Conservation (phyloP, 2,888 invertebrate species). For the Congeria kusceri region DNA sequence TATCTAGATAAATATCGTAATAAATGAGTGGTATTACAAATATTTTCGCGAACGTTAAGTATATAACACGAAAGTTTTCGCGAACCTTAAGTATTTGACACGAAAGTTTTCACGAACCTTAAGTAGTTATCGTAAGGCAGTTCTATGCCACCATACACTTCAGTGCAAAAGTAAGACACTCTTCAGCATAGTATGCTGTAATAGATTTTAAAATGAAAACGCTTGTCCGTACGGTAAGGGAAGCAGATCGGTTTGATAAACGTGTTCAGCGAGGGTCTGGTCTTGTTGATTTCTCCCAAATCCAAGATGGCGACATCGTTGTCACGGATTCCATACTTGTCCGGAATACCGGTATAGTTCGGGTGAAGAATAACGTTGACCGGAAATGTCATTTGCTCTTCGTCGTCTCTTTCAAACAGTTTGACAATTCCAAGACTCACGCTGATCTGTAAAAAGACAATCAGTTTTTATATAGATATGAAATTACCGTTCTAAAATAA, state of each 20-base stretch:
- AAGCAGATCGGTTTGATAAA: conserved; percentile 50
- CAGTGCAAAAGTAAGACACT: no score
- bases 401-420: conserved; percentile 9
- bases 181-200: no score
- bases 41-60: no score
- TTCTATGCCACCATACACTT: no score
- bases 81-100: no score
- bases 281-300: conserved; percentile 26
- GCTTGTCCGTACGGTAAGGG: conserved; percentile 1
- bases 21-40: no score
- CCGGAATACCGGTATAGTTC: conserved; percentile 35
- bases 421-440: conserved; percentile 23
- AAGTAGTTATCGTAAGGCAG: no score
- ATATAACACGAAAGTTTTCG: no score
- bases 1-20: no score
- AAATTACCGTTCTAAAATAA: neutral
- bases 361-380: conserved; percentile 32
- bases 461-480: neutral
- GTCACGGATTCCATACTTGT: conserved; percentile 22
- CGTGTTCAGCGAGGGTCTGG: conserved; percentile 30
- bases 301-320: conserved; percentile 54
- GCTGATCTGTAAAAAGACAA: conserved; percentile 10
- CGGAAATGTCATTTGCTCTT: conserved; percentile 23
- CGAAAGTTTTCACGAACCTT: no score
- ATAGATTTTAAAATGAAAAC: no score